Base-by-base conservation (phyloP, 2,797 vertebrate species). In the Microhierax caerulescens region DNA sequence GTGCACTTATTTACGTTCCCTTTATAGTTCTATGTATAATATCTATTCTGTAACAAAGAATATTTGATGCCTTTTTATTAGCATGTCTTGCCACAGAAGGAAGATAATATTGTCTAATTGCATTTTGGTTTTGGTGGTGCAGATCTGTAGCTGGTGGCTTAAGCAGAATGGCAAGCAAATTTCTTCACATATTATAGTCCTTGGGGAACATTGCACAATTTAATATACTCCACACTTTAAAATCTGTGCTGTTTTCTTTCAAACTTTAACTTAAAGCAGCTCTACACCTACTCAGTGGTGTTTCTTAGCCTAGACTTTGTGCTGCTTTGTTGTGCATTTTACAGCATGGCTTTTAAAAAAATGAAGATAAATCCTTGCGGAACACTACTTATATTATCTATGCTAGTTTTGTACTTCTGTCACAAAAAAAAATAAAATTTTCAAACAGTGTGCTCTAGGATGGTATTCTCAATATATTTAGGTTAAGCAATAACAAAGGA, bases 401-500 rank as follows among this genome's bases (percentile, higher is more conserved):
- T 41, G 12, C 36, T 87, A 36, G 17, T 82, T 85, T 72, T 74
- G 45, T 34, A 39, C 30, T 92, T 93, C 21, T 63, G 5, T 41
- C 28, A 25, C 7, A 20, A 14, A 65, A 30, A 59, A n/a, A 53
- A 20, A 8, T 28, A 9, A 25, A 14, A 27, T 37, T 48, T 79
- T 77, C 34, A 45, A 61, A n/a, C 0, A 1, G 3, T 61, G 4
- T 86, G 11, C 36, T 91, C 75, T 82, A 75, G 64, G 73, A 48
- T 88, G 43, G 5, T 86, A 21, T 88, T 86, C 50, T 91, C 24
- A 79, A 28, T 90, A 23, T 78, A 39, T 83, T 79, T 73, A 91
- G 19, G 27, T 88, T 91, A 88, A 69, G 39, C 51, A 75, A 51
- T 81, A 95, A 73, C 10, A 47, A 90, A 81, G 14, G n/a, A 93